Conservation (phyloP, 2,113 vertebrate species). For the Scortum barcoo region DNA sequence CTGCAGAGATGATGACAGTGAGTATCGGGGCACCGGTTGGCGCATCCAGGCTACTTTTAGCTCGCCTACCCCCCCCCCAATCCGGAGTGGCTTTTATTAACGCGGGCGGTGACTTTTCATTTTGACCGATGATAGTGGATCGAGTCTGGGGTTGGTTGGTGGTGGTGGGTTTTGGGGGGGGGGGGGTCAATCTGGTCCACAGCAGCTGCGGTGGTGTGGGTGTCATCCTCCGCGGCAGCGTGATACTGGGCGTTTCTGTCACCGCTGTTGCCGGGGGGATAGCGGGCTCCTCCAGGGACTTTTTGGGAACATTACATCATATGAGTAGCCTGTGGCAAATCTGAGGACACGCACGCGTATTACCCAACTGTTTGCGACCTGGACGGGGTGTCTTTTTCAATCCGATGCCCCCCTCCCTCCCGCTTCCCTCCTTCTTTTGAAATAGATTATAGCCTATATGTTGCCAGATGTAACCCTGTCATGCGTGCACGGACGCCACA, state of each 20-base stretch:
- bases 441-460: neutral
- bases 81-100: constrained; percentile 1
- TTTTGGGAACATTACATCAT: constrained; percentile 86
- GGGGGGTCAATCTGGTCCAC: constrained; percentile 37
- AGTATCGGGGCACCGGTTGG: constrained; percentile 71
- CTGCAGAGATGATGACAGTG: constrained; percentile 84
- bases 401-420: neutral
- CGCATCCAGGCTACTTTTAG: constrained; percentile 56
- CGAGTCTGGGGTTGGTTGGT: too few relatives aligned
- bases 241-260: constrained; percentile 75
- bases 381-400: neutral
- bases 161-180: too few relatives aligned
- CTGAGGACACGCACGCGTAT: constrained; percentile 21
- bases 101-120: constrained; percentile 30
- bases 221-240: constrained; percentile 42
- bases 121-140: constrained; percentile 14
- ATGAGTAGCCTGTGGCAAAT: constrained; percentile 57
- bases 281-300: constrained; percentile 77
- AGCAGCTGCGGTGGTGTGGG: constrained; percentile 33
- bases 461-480: constrained; percentile 48
- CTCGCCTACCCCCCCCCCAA: too few relatives aligned
- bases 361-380: neutral
- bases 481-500: constrained; percentile 48
- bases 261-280: constrained; percentile 66
- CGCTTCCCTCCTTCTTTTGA: too few relatives aligned